Evolutionary conservation across 2,888 invertebrate species (phyloP), one percentile per base, ranked within the genome.

Genomic region (Salticus scenicus): DNA sequence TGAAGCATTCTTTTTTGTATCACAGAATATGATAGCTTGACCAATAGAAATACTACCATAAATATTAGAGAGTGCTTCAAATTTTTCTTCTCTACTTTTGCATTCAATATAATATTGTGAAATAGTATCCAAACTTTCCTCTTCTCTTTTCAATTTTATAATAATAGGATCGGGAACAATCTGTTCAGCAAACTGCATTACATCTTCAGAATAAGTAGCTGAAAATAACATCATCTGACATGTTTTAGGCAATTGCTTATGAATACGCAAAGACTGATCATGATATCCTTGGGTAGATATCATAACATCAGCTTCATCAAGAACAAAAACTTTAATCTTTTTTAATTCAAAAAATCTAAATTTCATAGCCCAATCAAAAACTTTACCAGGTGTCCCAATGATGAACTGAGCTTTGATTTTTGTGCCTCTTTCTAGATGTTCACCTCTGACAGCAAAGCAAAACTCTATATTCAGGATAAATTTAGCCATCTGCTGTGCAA

Each of bases 271-370:
- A 89, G 98, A 98, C 90, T 98, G 97, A 91, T 99, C 98, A 91
- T 97, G 97, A 92, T 99, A 98, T 0, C 99, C 99, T 92, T 99
- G 98, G 28, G 97, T 96, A 24, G 96, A 97, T 89, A 99, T 99
- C 99, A 99, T 99, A 0, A 99, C 97, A 93, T 99, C 99, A 5
- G 99, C 99, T 92, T 99, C 99, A 91, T 99, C 99, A 89, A 99
- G 92, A 14, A 99, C 98, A 92, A 99, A 98, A n/a, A 98, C 80
- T 76, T 93, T 93, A 76, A 99, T 95, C 92, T 96, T 95, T 88
- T 93, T 94, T 88, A 97, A 92, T 91, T 98, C 97, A 91, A 99
- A 96, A 90, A 95, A 94, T 88, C 93, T 94, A 91, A 94, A 96
- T 91, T 97, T 97, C 0, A 95, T 91, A 41, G 95, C 94, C 98